Base-by-base conservation (phyloP, 2,888 invertebrate genomes). In the Argyresthia goedartella region DNA sequence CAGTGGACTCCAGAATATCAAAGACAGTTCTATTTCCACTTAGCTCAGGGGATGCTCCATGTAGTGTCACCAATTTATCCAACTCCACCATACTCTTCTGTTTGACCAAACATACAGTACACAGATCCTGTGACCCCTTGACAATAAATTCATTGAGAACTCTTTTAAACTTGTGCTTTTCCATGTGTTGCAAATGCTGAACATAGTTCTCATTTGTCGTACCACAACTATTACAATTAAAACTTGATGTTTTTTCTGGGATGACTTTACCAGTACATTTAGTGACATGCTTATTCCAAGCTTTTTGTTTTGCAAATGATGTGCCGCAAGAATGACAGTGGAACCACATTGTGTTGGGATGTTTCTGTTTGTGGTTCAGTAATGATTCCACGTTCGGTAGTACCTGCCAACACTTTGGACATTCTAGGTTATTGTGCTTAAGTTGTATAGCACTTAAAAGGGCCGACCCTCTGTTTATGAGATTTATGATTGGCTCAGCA, bases 331-430 rank as follows among this genome's bases (percentile, higher is more conserved):
- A 52, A 8, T 76, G 63, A 50, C 85, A 86, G 56, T 70, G 64
- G 35, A 65, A 84, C 81, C 82, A 85, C 85, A 85, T 84, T 0
- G 67, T 60, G 56, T 67, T 75, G 0, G 84, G 81, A 57, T 86
- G 85, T 0, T 60, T 61, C 57, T 67, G 76, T 39, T 78, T 71
- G 52, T 86, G 85, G 50, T 77, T 79, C 0, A 74, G 47, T 15
- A 82, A 60, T 0, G 75, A 67, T 55, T 71, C 71, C 1, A 73
- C 7, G 47, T 68, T 71, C 0, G 81, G 76, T 13, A 84, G 58
- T 0, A 75, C 60, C 57, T 79, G 70, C 67, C 75, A 78, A 57
- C 85, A 86, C 57, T 74, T 78, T 4, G 72, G 67, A 53, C 85
- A 86, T 59, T 81, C 80, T 8, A 78, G 59, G 16, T 71, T 66